Conservation (phyloP, 2,797 vertebrate species). For the Chelon labrosus region DNA sequence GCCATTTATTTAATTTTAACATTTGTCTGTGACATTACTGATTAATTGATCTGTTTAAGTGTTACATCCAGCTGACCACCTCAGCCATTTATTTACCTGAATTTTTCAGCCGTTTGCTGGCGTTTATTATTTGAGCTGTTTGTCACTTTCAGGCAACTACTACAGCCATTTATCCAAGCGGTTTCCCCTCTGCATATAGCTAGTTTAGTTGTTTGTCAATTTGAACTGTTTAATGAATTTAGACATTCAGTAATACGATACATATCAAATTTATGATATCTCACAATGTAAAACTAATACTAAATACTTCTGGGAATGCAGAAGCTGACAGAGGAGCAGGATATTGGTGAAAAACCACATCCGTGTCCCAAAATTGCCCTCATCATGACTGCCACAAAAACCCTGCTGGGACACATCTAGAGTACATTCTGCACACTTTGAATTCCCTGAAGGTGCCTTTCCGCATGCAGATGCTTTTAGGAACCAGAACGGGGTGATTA, state of each 20-base stretch:
- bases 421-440: not conserved
- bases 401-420: not conserved
- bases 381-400: not conserved
- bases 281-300: not conserved
- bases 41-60: not conserved
- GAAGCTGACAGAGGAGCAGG: not conserved
- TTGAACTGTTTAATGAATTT: too few species aligned
- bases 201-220: not conserved
- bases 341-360: not conserved
- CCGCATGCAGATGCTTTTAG: not conserved
- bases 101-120: too few species aligned
- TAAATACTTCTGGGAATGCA: not conserved
- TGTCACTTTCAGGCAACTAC: not conserved
- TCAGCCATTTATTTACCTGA: not conserved
- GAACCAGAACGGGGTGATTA: conserved; percentile 7
- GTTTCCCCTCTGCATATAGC: not conserved
- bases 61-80: not conserved
- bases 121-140: too few species aligned
- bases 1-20: too few species aligned
- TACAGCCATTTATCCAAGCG: not conserved
- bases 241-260: not conserved
- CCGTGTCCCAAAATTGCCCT: not conserved
- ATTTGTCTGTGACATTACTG: too few species aligned
- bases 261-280: not conserved
- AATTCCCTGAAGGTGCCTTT: not conserved